Conservation (phyloP, 2,888 invertebrate genomes). For the Erebia palarica region DNA sequence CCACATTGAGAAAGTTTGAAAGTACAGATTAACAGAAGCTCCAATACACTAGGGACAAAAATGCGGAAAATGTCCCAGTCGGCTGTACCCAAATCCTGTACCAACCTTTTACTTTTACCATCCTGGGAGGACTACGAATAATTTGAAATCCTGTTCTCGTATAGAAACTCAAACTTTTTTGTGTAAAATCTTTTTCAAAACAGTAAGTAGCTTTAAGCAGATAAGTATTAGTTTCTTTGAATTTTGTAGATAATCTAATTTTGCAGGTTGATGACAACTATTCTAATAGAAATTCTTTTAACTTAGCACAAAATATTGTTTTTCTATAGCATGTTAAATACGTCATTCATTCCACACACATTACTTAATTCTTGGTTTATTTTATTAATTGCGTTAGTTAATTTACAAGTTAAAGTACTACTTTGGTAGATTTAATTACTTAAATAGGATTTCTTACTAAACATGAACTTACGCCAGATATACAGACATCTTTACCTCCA, state of each 20-base stretch:
- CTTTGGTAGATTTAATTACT: neutral
- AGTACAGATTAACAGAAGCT: too few relatives aligned
- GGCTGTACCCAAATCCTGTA: too few relatives aligned
- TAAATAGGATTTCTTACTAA: neutral
- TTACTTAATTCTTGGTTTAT: neutral
- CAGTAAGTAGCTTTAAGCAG: neutral
- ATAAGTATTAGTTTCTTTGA: neutral
- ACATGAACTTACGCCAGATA: neutral
- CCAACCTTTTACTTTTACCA: too few relatives aligned
- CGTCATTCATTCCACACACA: neutral
- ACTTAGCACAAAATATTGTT: constrained; percentile 12
- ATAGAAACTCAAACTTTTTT: too few relatives aligned
- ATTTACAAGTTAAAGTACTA: too few relatives aligned
- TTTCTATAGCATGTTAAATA: constrained; percentile 2
- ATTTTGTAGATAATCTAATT: neutral
- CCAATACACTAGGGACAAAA: too few relatives aligned
- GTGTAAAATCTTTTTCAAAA: neutral
- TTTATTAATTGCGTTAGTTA: neutral
- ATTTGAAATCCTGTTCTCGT: too few relatives aligned
- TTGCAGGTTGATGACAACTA: neutral
- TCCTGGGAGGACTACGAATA: too few relatives aligned
- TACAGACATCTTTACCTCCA: neutral
- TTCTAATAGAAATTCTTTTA: neutral
- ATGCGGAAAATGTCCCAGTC: too few relatives aligned
- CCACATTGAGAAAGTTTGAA: too few relatives aligned